A percentile compares a stretch with the other conserved stretches of the same genome.
Evolutionary conservation across 1,140 invertebrate species (phyloP).

Genomic region (Temnothorax curvispinosus): DNA sequence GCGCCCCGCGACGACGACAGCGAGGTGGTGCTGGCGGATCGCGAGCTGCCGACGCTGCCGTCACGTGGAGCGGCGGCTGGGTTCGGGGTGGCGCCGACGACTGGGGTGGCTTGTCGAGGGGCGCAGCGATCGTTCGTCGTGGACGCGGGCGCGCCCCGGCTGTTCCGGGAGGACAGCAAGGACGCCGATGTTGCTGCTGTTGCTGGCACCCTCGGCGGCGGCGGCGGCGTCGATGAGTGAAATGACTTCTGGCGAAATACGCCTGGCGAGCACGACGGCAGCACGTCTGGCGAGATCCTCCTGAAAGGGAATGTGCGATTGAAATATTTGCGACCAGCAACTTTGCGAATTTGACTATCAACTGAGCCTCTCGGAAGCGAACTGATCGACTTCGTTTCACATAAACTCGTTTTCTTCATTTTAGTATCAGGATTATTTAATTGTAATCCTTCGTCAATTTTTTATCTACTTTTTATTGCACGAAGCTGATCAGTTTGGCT

Average conservation of each 20-base stretch:
- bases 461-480: background rate
- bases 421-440: background rate
- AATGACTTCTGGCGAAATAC: conserved; percentile 89
- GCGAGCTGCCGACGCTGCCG: conserved; percentile 20
- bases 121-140: conserved; percentile 43
- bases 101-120: background rate
- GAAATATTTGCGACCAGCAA: background rate
- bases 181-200: background rate
- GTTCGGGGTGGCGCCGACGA: background rate
- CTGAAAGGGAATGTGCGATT: conserved; percentile 78
- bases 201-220: background rate
- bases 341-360: background rate
- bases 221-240: conserved; percentile 73
- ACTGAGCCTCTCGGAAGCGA: background rate
- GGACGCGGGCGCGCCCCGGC: background rate
- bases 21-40: conserved; percentile 63
- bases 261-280: conserved; percentile 88
- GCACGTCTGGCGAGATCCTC: conserved; percentile 88
- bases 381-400: too few species aligned
- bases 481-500: background rate
- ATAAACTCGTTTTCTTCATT: background rate
- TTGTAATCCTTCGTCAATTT: background rate
- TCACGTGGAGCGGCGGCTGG: conserved; percentile 52
- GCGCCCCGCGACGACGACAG: conserved; percentile 73
- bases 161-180: background rate